These are phyloP conservation scores for Caenorhabditis doughertyi DNA, from an alignment of 2,888 invertebrate genomes.

Conservation along the genomic window DNA sequence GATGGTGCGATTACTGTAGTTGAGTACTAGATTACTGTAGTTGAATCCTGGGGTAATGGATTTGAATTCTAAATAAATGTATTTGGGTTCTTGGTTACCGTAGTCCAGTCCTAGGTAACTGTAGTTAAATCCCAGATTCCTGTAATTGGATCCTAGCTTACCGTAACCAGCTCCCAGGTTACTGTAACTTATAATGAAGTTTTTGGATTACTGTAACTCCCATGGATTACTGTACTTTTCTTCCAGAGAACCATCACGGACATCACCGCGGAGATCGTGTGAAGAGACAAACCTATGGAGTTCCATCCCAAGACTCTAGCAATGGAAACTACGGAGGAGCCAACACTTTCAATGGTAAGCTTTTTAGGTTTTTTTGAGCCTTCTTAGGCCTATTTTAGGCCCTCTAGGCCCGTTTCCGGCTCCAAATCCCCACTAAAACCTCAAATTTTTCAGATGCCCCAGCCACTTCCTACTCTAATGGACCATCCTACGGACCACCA, in stretches of 20 bases:
- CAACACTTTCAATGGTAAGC: conserved; percentile 16
- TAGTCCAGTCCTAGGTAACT: too few relatives aligned
- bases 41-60: not conserved
- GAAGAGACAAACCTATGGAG: conserved; percentile 63
- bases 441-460: conserved; percentile 25
- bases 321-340: conserved; percentile 24
- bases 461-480: conserved; percentile 22
- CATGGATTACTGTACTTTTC: conserved; percentile 3
- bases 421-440: not conserved
- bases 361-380: not conserved
- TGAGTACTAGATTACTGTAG: not conserved
- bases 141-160: too few relatives aligned
- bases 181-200: not conserved
- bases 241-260: conserved; percentile 60
- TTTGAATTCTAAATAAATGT: too few relatives aligned
- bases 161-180: not conserved
- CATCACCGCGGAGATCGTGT: conserved; percentile 24
- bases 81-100: too few relatives aligned
- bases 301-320: conserved; percentile 44
- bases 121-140: too few relatives aligned
- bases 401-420: not conserved
- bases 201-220: conserved; percentile 1
- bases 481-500: conserved; percentile 51
- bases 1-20: not conserved
- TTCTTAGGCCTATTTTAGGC: not conserved